Evolutionary conservation across 2,888 invertebrate species (phyloP).

Genomic region (Drosophila aldrichi): DNA sequence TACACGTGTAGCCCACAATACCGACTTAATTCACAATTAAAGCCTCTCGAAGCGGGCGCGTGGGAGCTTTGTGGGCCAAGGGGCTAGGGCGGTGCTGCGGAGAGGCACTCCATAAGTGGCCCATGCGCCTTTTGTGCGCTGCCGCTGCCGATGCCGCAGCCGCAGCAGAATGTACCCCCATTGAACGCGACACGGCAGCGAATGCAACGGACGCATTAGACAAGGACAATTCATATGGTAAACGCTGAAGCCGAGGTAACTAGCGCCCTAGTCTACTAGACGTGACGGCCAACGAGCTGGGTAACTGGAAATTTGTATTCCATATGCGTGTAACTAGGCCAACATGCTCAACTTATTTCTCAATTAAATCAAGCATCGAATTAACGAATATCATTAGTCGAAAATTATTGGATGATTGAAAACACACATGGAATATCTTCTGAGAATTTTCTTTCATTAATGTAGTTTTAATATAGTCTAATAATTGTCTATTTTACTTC

Average conservation of each 20-base stretch:
- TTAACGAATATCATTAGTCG: not conserved
- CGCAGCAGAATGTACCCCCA: conserved; percentile 47
- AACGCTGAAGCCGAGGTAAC: not conserved
- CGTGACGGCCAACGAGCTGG: conserved; percentile 30
- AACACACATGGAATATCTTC: not conserved
- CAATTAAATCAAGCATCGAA: not conserved
- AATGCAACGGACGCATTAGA: conserved; percentile 35
- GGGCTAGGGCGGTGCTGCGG: not conserved
- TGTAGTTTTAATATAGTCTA: too few species aligned
- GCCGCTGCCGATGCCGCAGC: conserved; percentile 35
- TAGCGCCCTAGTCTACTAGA: conserved; percentile 30
- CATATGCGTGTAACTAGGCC: conserved; percentile 41
- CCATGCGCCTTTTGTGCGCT: conserved; percentile 67
- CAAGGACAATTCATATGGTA: conserved; percentile 52
- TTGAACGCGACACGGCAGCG: conserved; percentile 49
- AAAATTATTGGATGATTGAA: too few species aligned
- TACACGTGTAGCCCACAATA: conserved; percentile 78
- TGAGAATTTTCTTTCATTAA: too few species aligned
- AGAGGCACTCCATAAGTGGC: conserved; percentile 62
- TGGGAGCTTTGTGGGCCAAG: conserved; percentile 18
- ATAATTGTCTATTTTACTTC: too few species aligned
- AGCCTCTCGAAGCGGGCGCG: conserved; percentile 76
- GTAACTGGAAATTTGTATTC: conserved; percentile 3
- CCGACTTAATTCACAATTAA: conserved; percentile 85
- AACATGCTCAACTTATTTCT: conserved; percentile 21